phyloP scores from a whole-genome alignment of 2,888 invertebrate species.

The Ceramica pisi region DNA sequence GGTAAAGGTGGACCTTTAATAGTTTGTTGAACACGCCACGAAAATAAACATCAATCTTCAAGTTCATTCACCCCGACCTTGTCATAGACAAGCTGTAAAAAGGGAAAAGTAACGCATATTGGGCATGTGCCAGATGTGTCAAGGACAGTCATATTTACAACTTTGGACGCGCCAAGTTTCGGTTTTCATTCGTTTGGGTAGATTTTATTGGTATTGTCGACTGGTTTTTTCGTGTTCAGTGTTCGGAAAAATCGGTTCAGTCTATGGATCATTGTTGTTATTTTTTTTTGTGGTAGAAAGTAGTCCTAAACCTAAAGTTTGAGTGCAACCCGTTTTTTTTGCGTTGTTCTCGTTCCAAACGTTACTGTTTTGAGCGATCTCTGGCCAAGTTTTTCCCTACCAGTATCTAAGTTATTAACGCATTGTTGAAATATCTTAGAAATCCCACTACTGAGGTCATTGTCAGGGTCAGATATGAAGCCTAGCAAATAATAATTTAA shows the following conservation, averaged over 20 bases:
- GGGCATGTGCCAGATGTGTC: constrained; percentile 60
- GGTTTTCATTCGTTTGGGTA: constrained; percentile 27
- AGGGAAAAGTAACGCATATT: constrained; percentile 51
- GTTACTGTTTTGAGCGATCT: too few relatives aligned
- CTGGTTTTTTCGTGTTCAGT: constrained; percentile 10
- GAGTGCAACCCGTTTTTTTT: too few relatives aligned
- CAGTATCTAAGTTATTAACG: too few relatives aligned
- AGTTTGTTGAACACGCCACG: constrained; percentile 27
- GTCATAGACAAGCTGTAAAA: constrained; percentile 34
- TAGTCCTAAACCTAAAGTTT: too few relatives aligned
- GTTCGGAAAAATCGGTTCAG: neutral
- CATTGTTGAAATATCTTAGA: neutral
- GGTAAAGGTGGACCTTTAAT: neutral
- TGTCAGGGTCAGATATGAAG: neutral
- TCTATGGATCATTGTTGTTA: neutral
- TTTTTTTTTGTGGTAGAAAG: too few relatives aligned
- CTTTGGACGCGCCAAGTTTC: constrained; percentile 35
- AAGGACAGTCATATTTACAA: constrained; percentile 60
- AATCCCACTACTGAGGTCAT: neutral
- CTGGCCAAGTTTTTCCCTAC: too few relatives aligned
- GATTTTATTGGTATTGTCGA: constrained; percentile 20
- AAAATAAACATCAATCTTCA: constrained; percentile 42
- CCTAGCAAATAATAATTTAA: neutral
- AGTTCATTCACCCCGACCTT: constrained; percentile 53
- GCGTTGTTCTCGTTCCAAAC: too few relatives aligned